Conservation (phyloP, 2,113 vertebrate species). For the Oryzias javanicus region DNA sequence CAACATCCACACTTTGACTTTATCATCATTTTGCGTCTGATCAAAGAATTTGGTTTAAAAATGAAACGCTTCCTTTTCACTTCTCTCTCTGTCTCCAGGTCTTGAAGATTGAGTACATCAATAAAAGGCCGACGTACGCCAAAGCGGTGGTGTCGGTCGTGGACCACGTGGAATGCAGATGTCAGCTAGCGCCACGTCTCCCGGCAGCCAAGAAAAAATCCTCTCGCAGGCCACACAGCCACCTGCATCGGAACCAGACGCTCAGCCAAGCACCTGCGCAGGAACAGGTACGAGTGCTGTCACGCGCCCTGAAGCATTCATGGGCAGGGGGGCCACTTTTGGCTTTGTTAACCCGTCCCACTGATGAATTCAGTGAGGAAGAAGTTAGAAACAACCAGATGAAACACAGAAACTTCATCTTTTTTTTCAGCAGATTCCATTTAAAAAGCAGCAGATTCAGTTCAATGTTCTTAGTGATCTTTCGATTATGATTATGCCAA, state of each 20-base stretch:
- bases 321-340: too few relatives aligned
- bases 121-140: slow-evolving; percentile 81
- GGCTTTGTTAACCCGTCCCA: too few relatives aligned
- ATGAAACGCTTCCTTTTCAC: neutral
- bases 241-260: slow-evolving; percentile 63
- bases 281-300: slow-evolving; percentile 28
- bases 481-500: too few relatives aligned
- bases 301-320: too few relatives aligned
- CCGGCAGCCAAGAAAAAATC: slow-evolving; percentile 57
- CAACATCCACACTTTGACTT: too few relatives aligned
- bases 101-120: slow-evolving; percentile 89
- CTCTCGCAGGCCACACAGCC: slow-evolving; percentile 49
- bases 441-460: too few relatives aligned
- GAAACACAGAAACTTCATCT: too few relatives aligned
- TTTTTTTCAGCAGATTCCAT: too few relatives aligned
- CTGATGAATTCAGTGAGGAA: too few relatives aligned
- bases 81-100: slow-evolving; percentile 74
- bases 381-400: too few relatives aligned
- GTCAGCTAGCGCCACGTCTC: slow-evolving; percentile 72
- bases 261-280: slow-evolving; percentile 39
- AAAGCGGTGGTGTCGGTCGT: slow-evolving; percentile 88
- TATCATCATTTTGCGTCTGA: neutral
- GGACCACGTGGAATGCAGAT: slow-evolving; percentile 93
- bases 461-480: too few relatives aligned
- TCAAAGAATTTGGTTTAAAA: neutral